Evolutionary conservation across 2,888 invertebrate genomes (phyloP), one percentile per base, ranked within the genome.

Genomic region (Polymixis flavicincta): DNA sequence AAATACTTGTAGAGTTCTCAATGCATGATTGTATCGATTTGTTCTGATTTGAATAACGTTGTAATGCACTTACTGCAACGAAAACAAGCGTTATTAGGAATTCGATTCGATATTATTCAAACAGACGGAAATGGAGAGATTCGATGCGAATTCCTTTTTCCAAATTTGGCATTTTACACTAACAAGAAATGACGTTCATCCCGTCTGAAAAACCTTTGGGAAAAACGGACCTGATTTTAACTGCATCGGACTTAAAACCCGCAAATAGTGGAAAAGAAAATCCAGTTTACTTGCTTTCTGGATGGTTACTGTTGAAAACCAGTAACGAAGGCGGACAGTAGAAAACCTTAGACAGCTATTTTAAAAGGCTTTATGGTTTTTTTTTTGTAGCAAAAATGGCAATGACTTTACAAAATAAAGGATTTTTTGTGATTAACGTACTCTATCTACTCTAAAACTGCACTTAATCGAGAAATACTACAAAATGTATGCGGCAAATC

Each of bases 201-300:
- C 14, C 0, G 22, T 42, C 22, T 28, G 22, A 57, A 60, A 71
- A 48, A 22, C 52, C 17, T 42, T 48, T 54, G 4, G 4, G 19
- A 71, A 59, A 50, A 37, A 52, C 22, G 52, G n/a, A 80, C n/a
- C n/a, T 28, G 50, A 52, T 45, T 28, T 59, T 42, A 81, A 74
- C 28, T 22, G 45, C 52, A 63, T 37, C 28, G 37, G 50, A 37
- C 4, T 42, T 9, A 22, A 50, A 50, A 52, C 14, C n/a, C 19
- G 25, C 55, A 74, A 52, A 50, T 32, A 57, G 45, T 50, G 25
- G 52, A 48, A 14, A 45, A 19, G 50, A 57, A 67, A 55, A 60
- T 65, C 32, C 9, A 0, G 1, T 32, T 57, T 32, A 50, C 14
- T 50, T 57, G 13, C 9, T 42, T 54, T 61, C n/a, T 71, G 13